A percentile compares a stretch with the other conserved stretches of the same genome.
phyloP scores from a whole-genome alignment of 1,140 invertebrate species.

The Pseudoatta argentina region DNA sequence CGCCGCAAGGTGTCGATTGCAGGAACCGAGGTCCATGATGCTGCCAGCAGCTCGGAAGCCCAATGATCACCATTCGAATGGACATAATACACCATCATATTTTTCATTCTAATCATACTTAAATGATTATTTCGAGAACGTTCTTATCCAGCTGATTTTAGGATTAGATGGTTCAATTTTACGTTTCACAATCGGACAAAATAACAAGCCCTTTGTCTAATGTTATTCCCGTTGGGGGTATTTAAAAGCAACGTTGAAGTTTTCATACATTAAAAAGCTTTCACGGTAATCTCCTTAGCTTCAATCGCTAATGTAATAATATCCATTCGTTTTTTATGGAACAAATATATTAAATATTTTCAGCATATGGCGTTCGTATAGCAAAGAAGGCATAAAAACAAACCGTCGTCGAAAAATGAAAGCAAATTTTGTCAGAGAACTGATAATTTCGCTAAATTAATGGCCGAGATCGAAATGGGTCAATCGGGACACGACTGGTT shows the following conservation, averaged over 20 bases:
- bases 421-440: conserved; percentile 21
- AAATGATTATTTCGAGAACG: conserved; percentile 43
- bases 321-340: conserved; percentile 23
- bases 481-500: conserved; percentile 43
- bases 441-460: conserved; percentile 61
- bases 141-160: background rate
- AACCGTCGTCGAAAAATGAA: background rate
- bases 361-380: background rate
- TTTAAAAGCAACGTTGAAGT: conserved; percentile 5
- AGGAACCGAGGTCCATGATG: conserved; percentile 6
- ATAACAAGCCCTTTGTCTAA: conserved; percentile 22
- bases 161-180: conserved; percentile 49
- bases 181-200: conserved; percentile 17
- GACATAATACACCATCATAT: conserved; percentile 10
- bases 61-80: conserved; percentile 40
- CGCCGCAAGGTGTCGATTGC: conserved; percentile 63
- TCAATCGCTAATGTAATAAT: conserved; percentile 19
- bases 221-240: background rate
- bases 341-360: conserved; percentile 25
- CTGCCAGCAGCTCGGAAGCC: conserved; percentile 30
- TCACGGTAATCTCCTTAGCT: background rate
- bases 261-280: conserved; percentile 41
- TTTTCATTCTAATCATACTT: conserved; percentile 60
- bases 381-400: conserved; percentile 2
- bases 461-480: conserved; percentile 46